Conservation (phyloP, 2,113 vertebrate species). For the Heterotilapia buettikoferi region DNA sequence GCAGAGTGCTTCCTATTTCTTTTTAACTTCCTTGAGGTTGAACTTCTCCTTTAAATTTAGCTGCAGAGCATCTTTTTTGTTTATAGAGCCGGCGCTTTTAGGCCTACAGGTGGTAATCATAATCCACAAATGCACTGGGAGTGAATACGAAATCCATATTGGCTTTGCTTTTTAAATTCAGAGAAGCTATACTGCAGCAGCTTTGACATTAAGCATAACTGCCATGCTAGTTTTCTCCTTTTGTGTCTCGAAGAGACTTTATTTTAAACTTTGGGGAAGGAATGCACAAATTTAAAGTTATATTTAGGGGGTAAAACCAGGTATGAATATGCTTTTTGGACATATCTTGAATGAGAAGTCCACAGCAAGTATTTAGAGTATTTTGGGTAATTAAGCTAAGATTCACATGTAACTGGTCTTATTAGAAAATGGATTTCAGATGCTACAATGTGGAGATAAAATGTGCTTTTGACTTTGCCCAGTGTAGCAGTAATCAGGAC, state of each 20-base stretch:
- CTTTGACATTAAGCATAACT: conserved; percentile 5
- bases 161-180: conserved; percentile 4
- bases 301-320: not conserved
- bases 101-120: conserved; percentile 18
- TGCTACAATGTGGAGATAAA: not conserved
- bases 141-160: not conserved
- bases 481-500: not conserved
- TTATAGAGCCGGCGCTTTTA: not conserved
- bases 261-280: not conserved
- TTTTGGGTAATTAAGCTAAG: not conserved
- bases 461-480: not conserved
- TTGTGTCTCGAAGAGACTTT: not conserved
- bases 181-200: not conserved
- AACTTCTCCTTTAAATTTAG: conserved; percentile 1
- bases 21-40: not conserved
- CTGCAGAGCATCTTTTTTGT: not conserved
- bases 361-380: not conserved
- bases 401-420: not conserved
- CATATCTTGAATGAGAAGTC: not conserved
- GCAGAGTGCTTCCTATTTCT: not conserved
- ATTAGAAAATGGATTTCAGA: not conserved
- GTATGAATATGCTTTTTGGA: not conserved
- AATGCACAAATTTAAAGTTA: not conserved
- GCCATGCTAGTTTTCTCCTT: not conserved
- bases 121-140: not conserved